These are phyloP conservation scores for Cynocephalus volans DNA, from an alignment of 2,113 vertebrate species.

Conservation along the genomic window DNA sequence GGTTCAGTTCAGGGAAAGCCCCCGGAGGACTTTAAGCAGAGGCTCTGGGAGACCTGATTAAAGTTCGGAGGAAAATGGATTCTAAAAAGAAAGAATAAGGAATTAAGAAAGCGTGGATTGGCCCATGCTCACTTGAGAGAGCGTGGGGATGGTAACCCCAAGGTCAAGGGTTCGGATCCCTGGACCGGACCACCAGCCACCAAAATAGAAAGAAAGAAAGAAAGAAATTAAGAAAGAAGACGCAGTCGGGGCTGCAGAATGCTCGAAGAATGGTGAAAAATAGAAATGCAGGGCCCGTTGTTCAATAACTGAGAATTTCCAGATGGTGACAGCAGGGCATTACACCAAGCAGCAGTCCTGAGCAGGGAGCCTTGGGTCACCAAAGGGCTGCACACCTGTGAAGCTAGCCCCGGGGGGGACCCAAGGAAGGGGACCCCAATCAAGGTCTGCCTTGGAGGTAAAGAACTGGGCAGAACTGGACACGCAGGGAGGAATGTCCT, in stretches of 20 bases:
- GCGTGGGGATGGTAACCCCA: too few relatives aligned
- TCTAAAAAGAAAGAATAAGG: neutral
- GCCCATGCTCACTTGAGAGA: too few relatives aligned
- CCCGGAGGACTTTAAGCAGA: neutral
- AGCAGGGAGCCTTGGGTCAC: too few relatives aligned
- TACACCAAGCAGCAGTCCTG: too few relatives aligned
- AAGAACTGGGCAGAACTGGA: neutral
- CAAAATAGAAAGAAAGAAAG: too few relatives aligned
- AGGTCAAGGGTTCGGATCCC: too few relatives aligned
- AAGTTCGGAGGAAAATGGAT: neutral
- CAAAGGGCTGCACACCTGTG: neutral
- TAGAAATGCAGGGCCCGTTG: neutral
- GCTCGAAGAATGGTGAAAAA: neutral
- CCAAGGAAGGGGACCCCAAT: too few relatives aligned
- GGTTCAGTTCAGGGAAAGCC: neutral
- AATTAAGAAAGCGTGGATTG: too few relatives aligned
- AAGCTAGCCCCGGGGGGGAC: too few relatives aligned
- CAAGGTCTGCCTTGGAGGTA: neutral
- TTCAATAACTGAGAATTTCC: neutral
- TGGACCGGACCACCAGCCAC: too few relatives aligned
- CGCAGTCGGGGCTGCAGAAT: too few relatives aligned
- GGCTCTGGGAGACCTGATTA: neutral
- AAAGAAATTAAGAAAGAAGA: too few relatives aligned
- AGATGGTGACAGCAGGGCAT: neutral
- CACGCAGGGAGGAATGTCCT: rapidly evolving